Percentiles rank a stretch among this genome's conserved stretches.
Evolutionary conservation across 2,113 vertebrate species (phyloP).

Genomic region (Archilochus colubris): DNA sequence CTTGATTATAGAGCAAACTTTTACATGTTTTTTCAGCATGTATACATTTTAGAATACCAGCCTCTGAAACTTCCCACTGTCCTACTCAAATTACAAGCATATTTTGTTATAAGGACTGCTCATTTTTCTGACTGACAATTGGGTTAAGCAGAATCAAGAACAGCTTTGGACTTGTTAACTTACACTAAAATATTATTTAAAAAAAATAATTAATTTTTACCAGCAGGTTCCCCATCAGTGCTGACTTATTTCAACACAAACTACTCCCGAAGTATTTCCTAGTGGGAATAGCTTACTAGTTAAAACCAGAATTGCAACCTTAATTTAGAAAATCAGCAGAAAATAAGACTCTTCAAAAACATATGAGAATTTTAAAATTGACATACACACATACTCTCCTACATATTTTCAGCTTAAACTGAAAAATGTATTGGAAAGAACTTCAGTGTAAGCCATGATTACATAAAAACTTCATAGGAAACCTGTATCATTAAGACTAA

Average conservation of each 20-base stretch:
- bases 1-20: not conserved
- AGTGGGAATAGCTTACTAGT: not conserved
- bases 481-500: not conserved
- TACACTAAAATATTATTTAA: not conserved
- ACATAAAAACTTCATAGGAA: not conserved
- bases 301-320: not conserved
- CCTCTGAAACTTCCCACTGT: not conserved
- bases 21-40: not conserved
- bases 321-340: not conserved
- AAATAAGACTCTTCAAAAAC: not conserved
- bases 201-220: not conserved
- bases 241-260: not conserved
- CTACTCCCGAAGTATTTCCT: not conserved
- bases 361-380: not conserved
- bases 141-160: not conserved
- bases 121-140: not conserved
- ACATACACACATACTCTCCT: not conserved
- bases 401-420: not conserved
- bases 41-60: not conserved
- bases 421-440: not conserved
- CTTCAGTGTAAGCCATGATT: not conserved
- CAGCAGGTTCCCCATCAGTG: not conserved
- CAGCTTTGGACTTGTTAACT: not conserved
- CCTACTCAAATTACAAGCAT: not conserved
- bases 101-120: not conserved